A percentile compares a stretch with the other conserved stretches of the same genome.
These are phyloP conservation scores for Danio kyathit DNA, from an alignment of 2,797 vertebrate genomes.

Conservation along the genomic window DNA sequence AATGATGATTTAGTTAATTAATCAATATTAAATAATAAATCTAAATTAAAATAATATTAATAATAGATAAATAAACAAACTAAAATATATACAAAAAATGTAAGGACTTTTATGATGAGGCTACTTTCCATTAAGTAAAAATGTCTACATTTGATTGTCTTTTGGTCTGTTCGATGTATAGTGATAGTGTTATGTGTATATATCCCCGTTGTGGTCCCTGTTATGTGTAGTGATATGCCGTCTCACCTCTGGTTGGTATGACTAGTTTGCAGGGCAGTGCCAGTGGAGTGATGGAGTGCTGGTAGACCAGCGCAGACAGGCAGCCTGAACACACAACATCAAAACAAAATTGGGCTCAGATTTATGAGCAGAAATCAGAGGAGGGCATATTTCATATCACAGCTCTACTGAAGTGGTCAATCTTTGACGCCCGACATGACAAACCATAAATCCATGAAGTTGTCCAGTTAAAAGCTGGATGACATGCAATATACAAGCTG, in stretches of 20 bases:
- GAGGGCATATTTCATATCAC: constrained; percentile 47
- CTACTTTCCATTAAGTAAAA: too few species aligned
- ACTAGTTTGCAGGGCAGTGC: constrained; percentile 96
- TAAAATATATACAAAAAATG: background rate
- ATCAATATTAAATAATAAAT: too few species aligned
- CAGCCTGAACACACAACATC: constrained; percentile 81
- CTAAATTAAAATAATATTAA: too few species aligned
- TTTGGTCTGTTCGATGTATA: too few species aligned
- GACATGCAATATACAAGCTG: constrained; percentile 10
- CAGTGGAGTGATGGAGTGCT: constrained; percentile 97
- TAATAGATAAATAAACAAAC: background rate
- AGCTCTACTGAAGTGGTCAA: constrained; percentile 15
- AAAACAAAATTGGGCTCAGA: constrained; percentile 39
- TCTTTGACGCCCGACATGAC: constrained; percentile 24
- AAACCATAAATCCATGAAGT: constrained; percentile 33
- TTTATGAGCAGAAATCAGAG: constrained; percentile 51
- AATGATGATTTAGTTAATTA: too few species aligned
- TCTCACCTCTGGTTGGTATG: constrained; percentile 92
- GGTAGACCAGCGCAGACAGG: constrained; percentile 96
- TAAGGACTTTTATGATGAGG: too few species aligned
- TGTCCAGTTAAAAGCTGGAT: constrained; percentile 14
- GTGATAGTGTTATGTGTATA: too few species aligned
- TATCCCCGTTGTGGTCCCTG: too few species aligned
- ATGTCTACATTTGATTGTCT: too few species aligned
- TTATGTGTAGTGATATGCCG: background rate